phyloP scores from a whole-genome alignment of 2,888 invertebrate genomes.

The Lathronympha strigana region DNA sequence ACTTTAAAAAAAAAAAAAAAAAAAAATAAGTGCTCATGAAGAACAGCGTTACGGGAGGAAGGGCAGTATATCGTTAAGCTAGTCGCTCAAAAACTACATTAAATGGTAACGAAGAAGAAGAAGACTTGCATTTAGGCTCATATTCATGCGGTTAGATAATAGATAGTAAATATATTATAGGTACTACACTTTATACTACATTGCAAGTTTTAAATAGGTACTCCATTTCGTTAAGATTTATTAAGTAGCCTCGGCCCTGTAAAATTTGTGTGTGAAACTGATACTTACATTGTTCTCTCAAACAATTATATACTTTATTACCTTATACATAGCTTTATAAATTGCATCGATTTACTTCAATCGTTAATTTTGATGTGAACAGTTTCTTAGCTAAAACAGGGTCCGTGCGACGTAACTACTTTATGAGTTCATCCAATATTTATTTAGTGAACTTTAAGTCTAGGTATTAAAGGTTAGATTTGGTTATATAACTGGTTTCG shows the following conservation, averaged over 20 bases:
- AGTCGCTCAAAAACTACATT: no score
- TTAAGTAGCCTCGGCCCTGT: slow-evolving; percentile 1
- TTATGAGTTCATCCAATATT: not conserved
- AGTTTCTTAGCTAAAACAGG: slow-evolving; percentile 53
- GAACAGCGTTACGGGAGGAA: no score
- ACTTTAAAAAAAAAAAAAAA: no score
- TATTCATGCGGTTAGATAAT: no score
- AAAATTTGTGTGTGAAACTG: slow-evolving; percentile 20
- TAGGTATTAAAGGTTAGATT: not conserved
- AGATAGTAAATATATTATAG: no score
- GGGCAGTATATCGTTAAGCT: no score
- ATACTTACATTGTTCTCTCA: not conserved
- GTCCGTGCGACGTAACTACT: slow-evolving; percentile 45
- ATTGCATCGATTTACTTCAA: slow-evolving; percentile 42
- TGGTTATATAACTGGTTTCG: not conserved
- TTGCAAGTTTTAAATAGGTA: no score
- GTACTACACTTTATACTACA: no score
- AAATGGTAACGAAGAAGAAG: no score
- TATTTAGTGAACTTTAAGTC: slow-evolving; percentile 1
- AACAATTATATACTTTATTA: slow-evolving; percentile 23
- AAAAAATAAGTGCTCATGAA: no score
- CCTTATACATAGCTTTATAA: slow-evolving; percentile 23
- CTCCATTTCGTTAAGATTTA: not conserved
- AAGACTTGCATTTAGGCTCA: no score
- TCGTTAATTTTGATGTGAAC: slow-evolving; percentile 57